These are phyloP conservation scores for Apodemus sylvaticus DNA, from an alignment of 2,113 vertebrate species.

Conservation along the genomic window DNA sequence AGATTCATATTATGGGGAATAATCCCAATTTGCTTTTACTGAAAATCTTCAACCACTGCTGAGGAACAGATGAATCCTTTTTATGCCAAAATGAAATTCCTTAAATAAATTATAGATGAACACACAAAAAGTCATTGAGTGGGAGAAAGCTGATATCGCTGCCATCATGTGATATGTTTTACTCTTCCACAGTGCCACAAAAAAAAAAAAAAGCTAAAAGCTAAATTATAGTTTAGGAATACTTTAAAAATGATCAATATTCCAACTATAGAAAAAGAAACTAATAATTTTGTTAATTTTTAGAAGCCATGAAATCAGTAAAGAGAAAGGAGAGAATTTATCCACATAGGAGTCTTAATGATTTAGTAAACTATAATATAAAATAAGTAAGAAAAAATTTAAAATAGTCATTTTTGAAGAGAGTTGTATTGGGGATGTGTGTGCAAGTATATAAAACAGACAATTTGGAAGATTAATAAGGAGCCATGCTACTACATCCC, in stretches of 20 bases:
- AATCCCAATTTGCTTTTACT: constrained; percentile 41
- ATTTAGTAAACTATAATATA: neutral
- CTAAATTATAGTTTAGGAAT: neutral
- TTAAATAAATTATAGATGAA: constrained; percentile 64
- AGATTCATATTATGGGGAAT: constrained; percentile 39
- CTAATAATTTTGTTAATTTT: neutral
- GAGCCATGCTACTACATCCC: neutral
- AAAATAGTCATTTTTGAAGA: neutral
- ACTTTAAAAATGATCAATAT: constrained; percentile 10
- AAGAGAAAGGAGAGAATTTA: neutral
- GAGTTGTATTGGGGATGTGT: neutral
- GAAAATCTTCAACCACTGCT: constrained; percentile 30
- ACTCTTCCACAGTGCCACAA: constrained; percentile 7
- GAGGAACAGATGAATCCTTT: constrained; percentile 66
- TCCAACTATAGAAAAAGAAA: constrained; percentile 10
- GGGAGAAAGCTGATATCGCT: constrained; percentile 54
- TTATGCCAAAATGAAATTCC: constrained; percentile 59
- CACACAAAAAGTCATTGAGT: constrained; percentile 62
- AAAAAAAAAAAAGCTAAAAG: constrained; percentile 31
- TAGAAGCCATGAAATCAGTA: neutral
- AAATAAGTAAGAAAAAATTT: neutral
- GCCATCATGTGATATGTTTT: constrained; percentile 12
- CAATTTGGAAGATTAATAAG: neutral
- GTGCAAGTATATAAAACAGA: neutral
- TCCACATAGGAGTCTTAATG: neutral